These are phyloP conservation scores for Taenioides sp. DNA, from an alignment of 2,797 vertebrate genomes.

Conservation along the genomic window DNA sequence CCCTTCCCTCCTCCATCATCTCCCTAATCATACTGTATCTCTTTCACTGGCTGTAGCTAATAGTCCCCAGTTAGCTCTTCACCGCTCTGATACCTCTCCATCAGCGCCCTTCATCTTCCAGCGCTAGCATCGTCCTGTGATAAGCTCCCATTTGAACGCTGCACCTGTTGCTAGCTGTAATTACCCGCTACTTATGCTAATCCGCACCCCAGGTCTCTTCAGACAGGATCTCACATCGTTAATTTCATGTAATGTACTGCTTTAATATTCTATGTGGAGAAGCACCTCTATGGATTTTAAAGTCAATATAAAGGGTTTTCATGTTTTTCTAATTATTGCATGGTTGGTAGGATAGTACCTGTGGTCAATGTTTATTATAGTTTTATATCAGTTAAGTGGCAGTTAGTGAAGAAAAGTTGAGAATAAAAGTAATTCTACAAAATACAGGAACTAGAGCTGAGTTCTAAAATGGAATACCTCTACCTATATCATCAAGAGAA, in stretches of 20 bases:
- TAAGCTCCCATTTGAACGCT: background rate
- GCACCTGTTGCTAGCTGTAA: constrained; percentile 4
- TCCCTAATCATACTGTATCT: background rate
- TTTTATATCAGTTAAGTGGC: too few species aligned
- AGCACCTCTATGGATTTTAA: background rate
- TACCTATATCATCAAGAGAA: too few species aligned
- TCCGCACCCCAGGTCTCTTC: background rate
- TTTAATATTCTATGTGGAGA: constrained; percentile 6
- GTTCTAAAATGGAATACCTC: too few species aligned
- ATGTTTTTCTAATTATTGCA: too few species aligned
- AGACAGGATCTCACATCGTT: background rate
- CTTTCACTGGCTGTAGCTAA: background rate
- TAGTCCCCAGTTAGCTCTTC: background rate
- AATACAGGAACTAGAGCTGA: too few species aligned
- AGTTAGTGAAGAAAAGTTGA: too few species aligned
- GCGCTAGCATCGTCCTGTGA: background rate
- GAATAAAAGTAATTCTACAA: too few species aligned
- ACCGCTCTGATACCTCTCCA: background rate
- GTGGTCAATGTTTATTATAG: too few species aligned
- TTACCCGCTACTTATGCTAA: constrained; percentile 10
- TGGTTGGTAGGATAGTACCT: too few species aligned
- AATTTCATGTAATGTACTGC: background rate
- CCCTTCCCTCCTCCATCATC: background rate
- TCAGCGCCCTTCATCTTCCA: background rate
- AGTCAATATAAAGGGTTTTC: too few species aligned